phyloP scores from a whole-genome alignment of 2,113 vertebrate species.

The Microtus montanus region DNA sequence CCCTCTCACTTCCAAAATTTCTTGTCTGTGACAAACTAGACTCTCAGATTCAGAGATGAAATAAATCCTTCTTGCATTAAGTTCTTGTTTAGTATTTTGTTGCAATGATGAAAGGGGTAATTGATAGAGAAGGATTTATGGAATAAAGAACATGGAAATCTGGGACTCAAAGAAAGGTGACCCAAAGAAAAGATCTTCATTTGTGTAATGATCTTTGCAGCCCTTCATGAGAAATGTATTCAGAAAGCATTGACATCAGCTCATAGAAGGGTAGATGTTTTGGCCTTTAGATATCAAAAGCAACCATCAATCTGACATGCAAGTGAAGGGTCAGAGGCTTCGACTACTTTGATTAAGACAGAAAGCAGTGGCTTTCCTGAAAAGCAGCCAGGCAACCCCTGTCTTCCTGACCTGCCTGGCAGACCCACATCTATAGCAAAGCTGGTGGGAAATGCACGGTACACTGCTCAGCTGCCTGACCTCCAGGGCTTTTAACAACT shows the following conservation, averaged over 20 bases:
- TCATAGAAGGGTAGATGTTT: background rate
- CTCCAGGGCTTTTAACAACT: background rate
- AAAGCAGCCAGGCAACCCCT: background rate
- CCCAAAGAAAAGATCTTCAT: no score
- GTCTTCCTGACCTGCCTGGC: no score
- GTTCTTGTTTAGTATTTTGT: background rate
- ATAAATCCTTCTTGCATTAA: background rate
- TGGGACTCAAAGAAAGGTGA: background rate
- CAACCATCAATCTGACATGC: background rate
- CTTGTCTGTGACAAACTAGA: no score
- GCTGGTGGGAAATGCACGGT: background rate
- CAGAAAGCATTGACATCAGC: background rate
- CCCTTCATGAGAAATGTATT: background rate
- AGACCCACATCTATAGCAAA: no score
- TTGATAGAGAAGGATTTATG: background rate
- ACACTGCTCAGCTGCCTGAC: background rate
- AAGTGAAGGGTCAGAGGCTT: background rate
- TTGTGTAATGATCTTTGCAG: background rate
- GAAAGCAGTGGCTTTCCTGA: background rate
- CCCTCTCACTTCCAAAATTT: background rate
- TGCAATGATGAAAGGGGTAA: background rate
- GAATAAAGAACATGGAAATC: no score
- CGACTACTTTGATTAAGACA: background rate
- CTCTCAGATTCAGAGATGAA: background rate
- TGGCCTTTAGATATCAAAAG: background rate